A percentile compares a stretch with the other conserved stretches of the same genome.
Conservation (phyloP, 2,113 vertebrate species). For the Mungos mungo region DNA sequence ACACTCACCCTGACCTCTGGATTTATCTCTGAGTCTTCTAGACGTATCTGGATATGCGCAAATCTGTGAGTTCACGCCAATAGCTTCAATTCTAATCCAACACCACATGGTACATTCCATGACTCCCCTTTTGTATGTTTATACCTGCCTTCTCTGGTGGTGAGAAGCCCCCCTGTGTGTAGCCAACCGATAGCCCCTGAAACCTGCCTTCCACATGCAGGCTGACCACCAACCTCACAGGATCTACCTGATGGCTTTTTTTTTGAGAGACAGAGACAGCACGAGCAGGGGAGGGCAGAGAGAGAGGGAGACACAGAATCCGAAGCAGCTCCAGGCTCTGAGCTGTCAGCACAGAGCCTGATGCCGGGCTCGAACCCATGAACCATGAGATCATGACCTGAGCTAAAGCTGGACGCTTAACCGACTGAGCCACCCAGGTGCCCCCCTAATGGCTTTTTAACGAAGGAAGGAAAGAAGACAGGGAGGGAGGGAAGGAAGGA, state of each 20-base stretch:
- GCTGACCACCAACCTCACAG: not conserved
- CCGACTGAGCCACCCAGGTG: too few species aligned
- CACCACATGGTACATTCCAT: not conserved
- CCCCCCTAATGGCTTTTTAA: not conserved
- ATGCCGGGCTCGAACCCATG: too few species aligned
- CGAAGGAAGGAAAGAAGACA: not conserved
- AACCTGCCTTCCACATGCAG: not conserved
- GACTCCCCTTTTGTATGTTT: not conserved
- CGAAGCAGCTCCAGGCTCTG: too few species aligned
- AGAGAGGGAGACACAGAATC: too few species aligned
- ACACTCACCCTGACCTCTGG: not conserved
- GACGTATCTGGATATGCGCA: not conserved
- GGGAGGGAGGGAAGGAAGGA: not conserved
- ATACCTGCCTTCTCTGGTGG: not conserved
- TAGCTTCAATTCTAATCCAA: not conserved
- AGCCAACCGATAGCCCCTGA: not conserved
- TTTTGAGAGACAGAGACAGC: too few species aligned
- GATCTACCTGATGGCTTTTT: not conserved
- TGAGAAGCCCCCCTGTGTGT: not conserved
- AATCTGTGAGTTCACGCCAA: not conserved
- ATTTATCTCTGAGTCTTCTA: not conserved
- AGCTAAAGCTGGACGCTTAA: too few species aligned
- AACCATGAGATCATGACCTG: too few species aligned
- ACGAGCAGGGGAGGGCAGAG: too few species aligned
- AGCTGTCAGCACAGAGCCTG: too few species aligned